Evolutionary conservation across 92 coral and sea anemone genomes (phyloP), one percentile per base, ranked within the genome.

Genomic region (Actinernus sp.): DNA sequence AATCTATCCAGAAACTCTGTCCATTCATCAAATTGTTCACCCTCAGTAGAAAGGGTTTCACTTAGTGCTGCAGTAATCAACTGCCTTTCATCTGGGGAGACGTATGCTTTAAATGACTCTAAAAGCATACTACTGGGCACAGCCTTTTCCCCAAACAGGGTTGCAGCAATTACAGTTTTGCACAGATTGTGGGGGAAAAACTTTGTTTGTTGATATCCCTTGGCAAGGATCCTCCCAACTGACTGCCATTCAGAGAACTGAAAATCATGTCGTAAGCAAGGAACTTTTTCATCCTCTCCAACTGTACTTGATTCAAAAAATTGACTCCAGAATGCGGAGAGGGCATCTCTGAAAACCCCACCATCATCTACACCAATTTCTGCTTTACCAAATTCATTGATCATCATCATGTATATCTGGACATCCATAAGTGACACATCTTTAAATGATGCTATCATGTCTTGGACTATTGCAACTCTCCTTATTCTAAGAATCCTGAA

Each of bases 11-110:
- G 69, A 62, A 85, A 72, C 49, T 78, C 92, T 1, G 41, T 32
- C 86, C 78, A 85, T 41, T 72, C 87, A n/a, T 85, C 86, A 10
- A 8, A 16, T 51, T 79, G 86, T 41, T 78, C 77, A 47, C 65
- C 92, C 34, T 30, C 57, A 44, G 65, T 55, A 44, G 68, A 61
- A 29, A n/a, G n/a, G n/a, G n/a, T n/a, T n/a, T 71, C 46, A n/a
- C 51, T 55, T 40, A 78, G 20, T 19, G 75, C 81, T 24, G 23
- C 41, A 21, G 20, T 26, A 33, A 71, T 58, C 52, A 80, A 54
- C 28, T 62, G 62, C 31, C 85, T 64, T 45, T 84, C 83, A n/a
- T n/a, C n/a, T n/a, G n/a, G n/a, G n/a, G n/a, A n/a, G n/a, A n/a
- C n/a, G n/a, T n/a, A n/a, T n/a, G 59, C 71, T 52, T 55, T 38